Conservation (phyloP, 2,797 vertebrate species). For the Loris lydekkerianus region DNA sequence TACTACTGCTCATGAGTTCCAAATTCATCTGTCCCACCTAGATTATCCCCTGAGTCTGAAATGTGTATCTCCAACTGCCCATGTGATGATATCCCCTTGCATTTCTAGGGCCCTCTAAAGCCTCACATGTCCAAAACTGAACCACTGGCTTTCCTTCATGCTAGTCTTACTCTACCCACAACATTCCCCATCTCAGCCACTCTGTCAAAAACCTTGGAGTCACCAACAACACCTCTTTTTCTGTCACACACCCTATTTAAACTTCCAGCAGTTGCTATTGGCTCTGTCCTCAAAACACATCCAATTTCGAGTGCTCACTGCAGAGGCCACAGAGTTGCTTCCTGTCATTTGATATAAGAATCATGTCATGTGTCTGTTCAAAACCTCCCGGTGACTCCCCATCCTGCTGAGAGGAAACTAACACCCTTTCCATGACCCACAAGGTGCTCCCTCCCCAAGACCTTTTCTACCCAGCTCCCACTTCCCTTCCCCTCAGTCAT, state of each 20-base stretch:
- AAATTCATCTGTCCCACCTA: neutral
- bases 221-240: neutral
- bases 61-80: neutral
- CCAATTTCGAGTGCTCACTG: neutral
- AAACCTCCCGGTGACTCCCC: neutral
- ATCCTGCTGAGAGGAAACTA: neutral
- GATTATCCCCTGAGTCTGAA: constrained; percentile 3
- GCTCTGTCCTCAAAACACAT: constrained; percentile 17
- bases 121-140: neutral
- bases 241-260: neutral
- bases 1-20: neutral
- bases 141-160: neutral
- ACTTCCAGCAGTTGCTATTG: neutral
- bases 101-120: neutral
- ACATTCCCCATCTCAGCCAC: neutral
- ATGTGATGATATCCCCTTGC: neutral
- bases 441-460: neutral
- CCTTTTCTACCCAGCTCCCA: neutral
- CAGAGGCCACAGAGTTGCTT: neutral
- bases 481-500: neutral
- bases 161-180: neutral
- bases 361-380: neutral
- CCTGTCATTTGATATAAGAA: neutral
- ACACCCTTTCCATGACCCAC: neutral
- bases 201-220: neutral